Evolutionary conservation across 2,113 vertebrate species (phyloP).

Genomic region (Aix galericulata): DNA sequence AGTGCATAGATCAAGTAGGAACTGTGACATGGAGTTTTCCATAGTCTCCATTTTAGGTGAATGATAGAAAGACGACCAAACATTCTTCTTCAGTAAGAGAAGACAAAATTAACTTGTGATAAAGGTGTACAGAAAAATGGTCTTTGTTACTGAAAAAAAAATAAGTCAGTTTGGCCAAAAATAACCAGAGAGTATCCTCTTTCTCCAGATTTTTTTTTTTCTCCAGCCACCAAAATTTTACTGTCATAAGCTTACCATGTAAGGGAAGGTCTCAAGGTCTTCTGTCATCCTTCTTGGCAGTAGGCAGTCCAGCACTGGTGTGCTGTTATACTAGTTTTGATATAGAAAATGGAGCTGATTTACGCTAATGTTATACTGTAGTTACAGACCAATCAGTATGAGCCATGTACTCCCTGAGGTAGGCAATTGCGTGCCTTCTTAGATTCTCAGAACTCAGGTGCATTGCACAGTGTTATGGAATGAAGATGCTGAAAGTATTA

Average conservation of each 20-base stretch:
- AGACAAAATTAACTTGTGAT: neutral
- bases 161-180: neutral
- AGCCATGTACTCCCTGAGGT: conserved; percentile 37
- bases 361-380: neutral
- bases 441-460: conserved; percentile 11
- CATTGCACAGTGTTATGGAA: conserved; percentile 55
- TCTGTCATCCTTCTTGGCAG: neutral
- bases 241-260: neutral
- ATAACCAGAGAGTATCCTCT: neutral
- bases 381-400: neutral
- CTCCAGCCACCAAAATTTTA: neutral
- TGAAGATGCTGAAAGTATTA: conserved; percentile 48
- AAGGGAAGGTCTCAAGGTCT: neutral
- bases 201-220: neutral
- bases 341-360: conserved; percentile 3
- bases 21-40: neutral
- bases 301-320: neutral
- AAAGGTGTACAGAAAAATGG: neutral
- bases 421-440: conserved; percentile 45
- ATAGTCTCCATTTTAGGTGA: neutral
- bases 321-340: neutral
- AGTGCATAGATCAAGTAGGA: neutral
- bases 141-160: neutral
- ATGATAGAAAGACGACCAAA: neutral
- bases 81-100: neutral